These are phyloP conservation scores for Heliconius cydno DNA, from an alignment of 2,888 invertebrate species.

Conservation along the genomic window DNA sequence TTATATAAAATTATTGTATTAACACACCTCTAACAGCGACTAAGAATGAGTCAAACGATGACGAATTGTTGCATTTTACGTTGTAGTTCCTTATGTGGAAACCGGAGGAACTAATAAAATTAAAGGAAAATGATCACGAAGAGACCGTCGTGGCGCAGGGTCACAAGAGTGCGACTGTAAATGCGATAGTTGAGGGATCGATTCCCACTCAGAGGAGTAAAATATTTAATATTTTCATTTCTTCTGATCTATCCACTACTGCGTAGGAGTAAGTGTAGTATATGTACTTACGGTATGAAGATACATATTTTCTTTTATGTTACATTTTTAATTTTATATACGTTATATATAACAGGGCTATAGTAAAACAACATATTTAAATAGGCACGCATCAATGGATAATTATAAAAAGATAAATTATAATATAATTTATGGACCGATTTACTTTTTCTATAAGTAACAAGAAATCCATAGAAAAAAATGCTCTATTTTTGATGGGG, in stretches of 20 bases:
- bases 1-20: conserved; percentile 1
- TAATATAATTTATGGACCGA: background rate
- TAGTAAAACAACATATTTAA: background rate
- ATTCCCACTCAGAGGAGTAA: background rate
- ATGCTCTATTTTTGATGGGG: background rate
- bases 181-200: background rate
- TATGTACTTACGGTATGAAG: no score
- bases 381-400: background rate
- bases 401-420: background rate
- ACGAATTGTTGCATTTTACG: conserved; percentile 13
- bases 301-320: background rate
- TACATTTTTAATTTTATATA: background rate
- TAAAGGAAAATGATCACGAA: background rate
- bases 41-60: conserved; percentile 24
- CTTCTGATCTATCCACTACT: no score
- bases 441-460: background rate
- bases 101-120: conserved; percentile 4
- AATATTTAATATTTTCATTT: background rate
- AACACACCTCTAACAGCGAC: background rate
- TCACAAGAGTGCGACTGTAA: background rate
- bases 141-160: background rate
- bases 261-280: no score
- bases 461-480: background rate
- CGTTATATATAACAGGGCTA: background rate
- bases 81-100: conserved; percentile 15